phyloP scores from a whole-genome alignment of 1,140 invertebrate genomes.

The Helicoverpa armigera region DNA sequence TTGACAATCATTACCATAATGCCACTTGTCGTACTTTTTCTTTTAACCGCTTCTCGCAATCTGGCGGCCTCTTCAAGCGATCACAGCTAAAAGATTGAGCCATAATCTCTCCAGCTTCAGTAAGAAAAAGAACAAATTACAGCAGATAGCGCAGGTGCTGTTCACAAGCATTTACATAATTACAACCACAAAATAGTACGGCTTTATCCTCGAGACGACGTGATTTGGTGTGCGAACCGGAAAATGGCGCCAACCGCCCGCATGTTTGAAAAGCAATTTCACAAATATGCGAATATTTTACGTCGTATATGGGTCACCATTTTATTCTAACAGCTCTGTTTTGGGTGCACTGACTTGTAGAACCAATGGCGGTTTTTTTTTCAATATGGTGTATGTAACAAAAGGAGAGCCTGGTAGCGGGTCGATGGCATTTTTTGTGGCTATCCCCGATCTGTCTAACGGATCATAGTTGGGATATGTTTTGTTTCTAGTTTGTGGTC shows the following conservation, averaged over 20 bases:
- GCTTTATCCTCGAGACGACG: conserved; percentile 28
- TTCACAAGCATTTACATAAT: conserved; percentile 25
- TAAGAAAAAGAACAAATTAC: conserved; percentile 18
- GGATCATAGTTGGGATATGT: no score
- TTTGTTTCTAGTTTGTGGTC: no score
- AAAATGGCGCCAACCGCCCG: conserved; percentile 18
- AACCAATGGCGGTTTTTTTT: neutral
- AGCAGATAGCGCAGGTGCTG: conserved; percentile 27
- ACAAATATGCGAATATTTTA: conserved; percentile 43
- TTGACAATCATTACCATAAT: no score
- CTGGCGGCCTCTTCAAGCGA: no score
- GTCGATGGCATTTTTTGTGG: no score
- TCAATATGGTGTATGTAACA: neutral
- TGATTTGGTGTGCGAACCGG: conserved; percentile 20
- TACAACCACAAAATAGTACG: conserved; percentile 32
- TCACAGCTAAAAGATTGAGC: neutral
- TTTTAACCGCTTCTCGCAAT: no score
- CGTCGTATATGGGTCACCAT: conserved; percentile 19
- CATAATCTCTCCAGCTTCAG: neutral
- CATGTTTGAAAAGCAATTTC: conserved; percentile 44
- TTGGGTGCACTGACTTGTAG: neutral
- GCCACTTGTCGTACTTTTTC: no score
- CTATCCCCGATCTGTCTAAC: no score
- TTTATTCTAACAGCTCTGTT: conserved; percentile 36
- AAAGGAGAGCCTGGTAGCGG: no score